These are phyloP conservation scores for Drosophila ohnishii DNA, from an alignment of 1,140 invertebrate genomes.

Conservation along the genomic window DNA sequence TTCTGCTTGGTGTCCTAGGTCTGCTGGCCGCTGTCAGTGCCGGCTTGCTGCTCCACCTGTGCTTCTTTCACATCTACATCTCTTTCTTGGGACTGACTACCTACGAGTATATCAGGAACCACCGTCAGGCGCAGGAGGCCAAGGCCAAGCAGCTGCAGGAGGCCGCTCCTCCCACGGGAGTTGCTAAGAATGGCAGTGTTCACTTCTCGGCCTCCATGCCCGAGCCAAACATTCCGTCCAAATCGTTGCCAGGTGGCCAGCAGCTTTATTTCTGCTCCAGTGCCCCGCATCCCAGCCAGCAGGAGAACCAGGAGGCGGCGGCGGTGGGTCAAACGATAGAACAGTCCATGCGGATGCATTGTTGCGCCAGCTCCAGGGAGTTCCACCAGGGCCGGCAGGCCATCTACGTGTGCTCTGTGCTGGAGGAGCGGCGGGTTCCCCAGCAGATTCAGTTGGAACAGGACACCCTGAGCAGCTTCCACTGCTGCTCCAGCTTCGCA, in stretches of 20 bases:
- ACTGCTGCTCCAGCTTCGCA: constrained; percentile 78
- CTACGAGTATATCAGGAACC: constrained; percentile 92
- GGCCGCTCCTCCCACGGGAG: constrained; percentile 19
- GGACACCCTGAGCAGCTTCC: constrained; percentile 61
- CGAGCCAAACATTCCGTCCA: constrained; percentile 70
- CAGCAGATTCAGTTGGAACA: constrained; percentile 37
- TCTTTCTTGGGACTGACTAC: constrained; percentile 92
- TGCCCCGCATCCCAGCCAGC: constrained; percentile 67
- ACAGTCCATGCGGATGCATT: constrained; percentile 57
- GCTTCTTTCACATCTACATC: constrained; percentile 95
- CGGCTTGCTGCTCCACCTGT: constrained; percentile 92
- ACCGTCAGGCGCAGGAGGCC: constrained; percentile 83
- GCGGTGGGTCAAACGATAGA: constrained; percentile 24
- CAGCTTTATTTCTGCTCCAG: constrained; percentile 79
- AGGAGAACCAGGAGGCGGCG: constrained; percentile 21
- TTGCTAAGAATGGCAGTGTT: constrained; percentile 41
- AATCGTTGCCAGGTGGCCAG: constrained; percentile 29
- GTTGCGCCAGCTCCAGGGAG: constrained; percentile 75
- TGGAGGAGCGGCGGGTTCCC: constrained; percentile 56
- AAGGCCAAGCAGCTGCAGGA: constrained; percentile 64
- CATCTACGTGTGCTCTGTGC: constrained; percentile 78
- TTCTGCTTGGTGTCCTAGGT: constrained; percentile 87
- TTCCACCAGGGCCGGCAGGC: constrained; percentile 73
- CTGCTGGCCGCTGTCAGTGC: constrained; percentile 90
- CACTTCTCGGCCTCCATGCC: constrained; percentile 50